Evolutionary conservation across 1,140 invertebrate species (phyloP).

Genomic region (Melanaphis sacchari): DNA sequence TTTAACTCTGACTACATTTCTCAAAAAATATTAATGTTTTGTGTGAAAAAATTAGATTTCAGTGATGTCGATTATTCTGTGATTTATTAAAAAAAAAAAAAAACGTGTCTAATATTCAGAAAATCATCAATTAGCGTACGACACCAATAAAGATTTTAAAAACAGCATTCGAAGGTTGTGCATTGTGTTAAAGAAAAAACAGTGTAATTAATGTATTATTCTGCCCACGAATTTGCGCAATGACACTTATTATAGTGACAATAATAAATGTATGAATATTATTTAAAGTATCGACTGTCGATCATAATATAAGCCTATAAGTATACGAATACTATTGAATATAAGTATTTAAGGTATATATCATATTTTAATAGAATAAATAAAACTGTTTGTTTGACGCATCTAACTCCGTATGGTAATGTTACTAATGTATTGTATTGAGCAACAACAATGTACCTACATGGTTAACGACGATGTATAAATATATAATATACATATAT

Average conservation of each 20-base stretch:
- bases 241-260: not conserved
- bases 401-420: not conserved
- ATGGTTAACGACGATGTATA: not conserved
- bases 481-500: not conserved
- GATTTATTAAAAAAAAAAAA: not conserved
- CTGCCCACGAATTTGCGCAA: not conserved
- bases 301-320: not conserved
- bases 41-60: not conserved
- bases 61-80: not conserved
- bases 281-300: not conserved
- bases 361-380: not conserved
- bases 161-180: not conserved
- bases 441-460: not conserved
- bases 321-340: not conserved
- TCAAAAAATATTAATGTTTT: not conserved
- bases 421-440: not conserved
- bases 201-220: not conserved
- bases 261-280: not conserved
- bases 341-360: not conserved
- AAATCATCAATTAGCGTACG: conserved; percentile 15
- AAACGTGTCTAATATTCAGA: not conserved
- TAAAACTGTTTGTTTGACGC: not conserved
- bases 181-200: not conserved
- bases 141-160: not conserved
- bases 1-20: not conserved